A percentile compares a stretch with the other conserved stretches of the same genome.
Evolutionary conservation across 2,113 vertebrate genomes (phyloP).

Genomic region (Sula dactylatra): DNA sequence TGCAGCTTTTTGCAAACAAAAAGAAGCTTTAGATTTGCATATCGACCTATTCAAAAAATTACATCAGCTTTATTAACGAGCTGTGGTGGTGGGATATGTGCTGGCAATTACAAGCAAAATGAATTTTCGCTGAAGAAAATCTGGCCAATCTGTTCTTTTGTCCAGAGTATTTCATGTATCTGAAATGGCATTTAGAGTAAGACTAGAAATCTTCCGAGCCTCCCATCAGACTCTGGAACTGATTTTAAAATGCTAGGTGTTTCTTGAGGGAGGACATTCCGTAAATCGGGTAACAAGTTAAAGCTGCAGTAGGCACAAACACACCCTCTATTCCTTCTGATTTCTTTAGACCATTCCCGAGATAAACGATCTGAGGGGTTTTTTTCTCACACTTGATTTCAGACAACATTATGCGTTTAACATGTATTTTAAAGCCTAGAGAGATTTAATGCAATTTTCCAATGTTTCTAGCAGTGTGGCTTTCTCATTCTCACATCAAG

Average conservation of each 20-base stretch:
- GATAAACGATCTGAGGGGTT: neutral
- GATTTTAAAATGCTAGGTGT: neutral
- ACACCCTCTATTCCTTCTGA: neutral
- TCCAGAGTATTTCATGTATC: neutral
- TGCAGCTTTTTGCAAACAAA: too few relatives aligned
- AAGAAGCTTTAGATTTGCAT: neutral
- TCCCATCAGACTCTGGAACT: neutral
- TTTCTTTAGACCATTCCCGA: neutral
- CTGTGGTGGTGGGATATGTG: neutral
- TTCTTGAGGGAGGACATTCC: neutral
- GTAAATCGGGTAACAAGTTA: neutral
- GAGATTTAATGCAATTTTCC: neutral
- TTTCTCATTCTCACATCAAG: neutral
- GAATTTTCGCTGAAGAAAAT: neutral
- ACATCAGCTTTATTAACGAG: neutral
- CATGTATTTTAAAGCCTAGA: neutral
- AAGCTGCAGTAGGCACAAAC: neutral
- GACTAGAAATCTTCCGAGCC: neutral
- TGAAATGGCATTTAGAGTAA: neutral
- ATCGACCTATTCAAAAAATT: neutral
- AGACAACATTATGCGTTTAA: neutral
- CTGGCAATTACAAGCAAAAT: neutral
- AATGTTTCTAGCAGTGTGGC: neutral
- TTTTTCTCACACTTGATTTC: neutral
- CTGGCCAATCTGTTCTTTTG: neutral